Evolutionary conservation across 2,888 invertebrate genomes (phyloP), one percentile per base, ranked within the genome.

Genomic region (Caenorhabditis wallacei): DNA sequence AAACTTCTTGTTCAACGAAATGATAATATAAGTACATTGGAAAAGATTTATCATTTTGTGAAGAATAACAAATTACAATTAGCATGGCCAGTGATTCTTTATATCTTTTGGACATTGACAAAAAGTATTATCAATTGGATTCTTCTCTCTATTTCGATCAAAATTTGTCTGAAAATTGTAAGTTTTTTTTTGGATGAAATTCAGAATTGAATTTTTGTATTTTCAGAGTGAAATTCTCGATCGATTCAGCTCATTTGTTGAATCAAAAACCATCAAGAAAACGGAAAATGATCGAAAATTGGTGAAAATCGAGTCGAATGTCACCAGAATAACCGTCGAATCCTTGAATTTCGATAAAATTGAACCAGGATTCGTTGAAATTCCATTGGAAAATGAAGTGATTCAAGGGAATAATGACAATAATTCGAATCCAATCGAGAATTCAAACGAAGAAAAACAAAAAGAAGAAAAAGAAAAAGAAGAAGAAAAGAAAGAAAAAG

Each of bases 51-150:
- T n/a, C 48, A 22, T 7, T 64, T 48, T 35, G 20, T 48, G 0
- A 48, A 26, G 46, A 51, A 64, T n/a, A 64, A 64, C 20, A 64
- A 64, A 51, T 35, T 64, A 11, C 64, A 64, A 51, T 51, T 64
- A 46, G 51, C 48, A 20, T 64, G 43, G 43, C 61, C 61, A n/a
- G 26, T 61, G 0, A 20, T 61, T 10, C 61, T 61, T 10, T 61
- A 61, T 24, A 26, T 43, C 24, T 46, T 61, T 16, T 61, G 61
- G 61, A 43, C 43, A 7, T 16, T 61, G 10, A n/a, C 61, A n/a
- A 61, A 61, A 22, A 61, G 61, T 43, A 22, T 61, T 4, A 43
- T 61, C n/a, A 61, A 61, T 43, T 61, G 61, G 61, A 22, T 40
- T 5, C 8, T 61, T 13, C 43, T 61, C 8, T 43, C 43, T 11